Percentiles rank a stretch among this genome's conserved stretches.
Evolutionary conservation across 53 echinoderm and acorn worm species (phyloP).

Genomic region (Mesocentrotus franciscanus): DNA sequence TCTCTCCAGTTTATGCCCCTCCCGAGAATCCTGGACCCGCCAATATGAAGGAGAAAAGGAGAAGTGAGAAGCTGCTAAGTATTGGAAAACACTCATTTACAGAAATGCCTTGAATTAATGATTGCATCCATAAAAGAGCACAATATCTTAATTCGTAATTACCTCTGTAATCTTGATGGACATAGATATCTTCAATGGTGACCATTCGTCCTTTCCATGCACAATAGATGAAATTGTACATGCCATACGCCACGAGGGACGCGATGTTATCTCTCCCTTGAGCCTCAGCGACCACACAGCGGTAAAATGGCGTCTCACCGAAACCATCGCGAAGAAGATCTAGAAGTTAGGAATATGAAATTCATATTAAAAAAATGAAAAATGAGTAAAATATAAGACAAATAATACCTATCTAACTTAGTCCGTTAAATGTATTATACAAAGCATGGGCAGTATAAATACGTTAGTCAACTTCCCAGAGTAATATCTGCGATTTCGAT

Average conservation of each 20-base stretch:
- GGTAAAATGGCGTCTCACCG: conserved; percentile 54
- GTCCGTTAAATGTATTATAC: too few relatives aligned
- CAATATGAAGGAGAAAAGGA: too few relatives aligned
- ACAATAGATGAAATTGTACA: conserved; percentile 62
- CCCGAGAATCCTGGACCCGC: too few relatives aligned
- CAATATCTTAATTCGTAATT: not conserved
- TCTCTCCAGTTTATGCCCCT: too few relatives aligned
- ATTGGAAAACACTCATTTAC: too few relatives aligned
- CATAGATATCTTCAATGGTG: conserved; percentile 55
- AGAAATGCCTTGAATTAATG: too few relatives aligned
- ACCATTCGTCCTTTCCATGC: conserved; percentile 60
- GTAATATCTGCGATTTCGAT: too few relatives aligned
- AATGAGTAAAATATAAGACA: not conserved
- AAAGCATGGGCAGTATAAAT: too few relatives aligned
- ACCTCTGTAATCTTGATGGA: conserved; percentile 58
- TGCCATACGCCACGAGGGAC: conserved; percentile 30
- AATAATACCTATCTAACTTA: too few relatives aligned
- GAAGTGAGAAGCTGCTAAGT: too few relatives aligned
- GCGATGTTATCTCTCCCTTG: not conserved
- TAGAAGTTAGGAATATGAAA: not conserved
- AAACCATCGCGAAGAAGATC: conserved; percentile 58
- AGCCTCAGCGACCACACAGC: conserved; percentile 40
- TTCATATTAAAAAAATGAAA: not conserved
- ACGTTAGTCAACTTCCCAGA: too few relatives aligned
- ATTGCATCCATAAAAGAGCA: not conserved